Percentiles rank a stretch among this genome's conserved stretches.
Evolutionary conservation across 2,113 vertebrate species (phyloP).

Genomic region (Mesitornis unicolor): DNA sequence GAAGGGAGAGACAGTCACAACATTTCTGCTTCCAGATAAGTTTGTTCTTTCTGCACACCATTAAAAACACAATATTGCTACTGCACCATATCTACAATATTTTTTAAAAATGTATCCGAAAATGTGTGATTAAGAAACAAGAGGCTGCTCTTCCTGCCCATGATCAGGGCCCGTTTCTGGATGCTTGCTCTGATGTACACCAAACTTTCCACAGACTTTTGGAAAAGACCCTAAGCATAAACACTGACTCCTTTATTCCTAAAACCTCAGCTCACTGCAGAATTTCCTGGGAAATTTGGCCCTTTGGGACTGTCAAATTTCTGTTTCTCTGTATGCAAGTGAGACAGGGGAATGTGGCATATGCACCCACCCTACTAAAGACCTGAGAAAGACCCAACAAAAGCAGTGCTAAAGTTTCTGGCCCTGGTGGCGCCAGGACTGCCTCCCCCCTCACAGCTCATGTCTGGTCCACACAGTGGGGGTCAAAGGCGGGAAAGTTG

Average conservation of each 20-base stretch:
- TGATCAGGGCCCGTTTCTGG: neutral
- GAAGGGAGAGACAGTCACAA: neutral
- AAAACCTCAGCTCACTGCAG: neutral
- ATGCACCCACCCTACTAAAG: no score
- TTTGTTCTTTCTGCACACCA: neutral
- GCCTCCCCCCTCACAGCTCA: no score
- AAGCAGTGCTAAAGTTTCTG: no score
- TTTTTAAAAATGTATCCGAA: neutral
- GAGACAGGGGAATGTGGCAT: no score
- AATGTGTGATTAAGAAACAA: no score
- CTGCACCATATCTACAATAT: neutral
- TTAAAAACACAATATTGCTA: neutral
- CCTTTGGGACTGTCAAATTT: fast-evolving
- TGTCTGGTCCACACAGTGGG: no score
- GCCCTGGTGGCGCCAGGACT: no score
- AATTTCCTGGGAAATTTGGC: neutral
- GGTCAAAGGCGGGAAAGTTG: no score
- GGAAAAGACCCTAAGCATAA: neutral
- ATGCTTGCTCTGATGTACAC: neutral
- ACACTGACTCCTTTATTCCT: neutral
- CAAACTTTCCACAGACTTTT: neutral
- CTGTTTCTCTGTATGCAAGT: fast-evolving
- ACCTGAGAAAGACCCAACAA: no score
- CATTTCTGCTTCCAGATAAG: neutral
- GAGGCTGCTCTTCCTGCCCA: neutral